Base-by-base conservation (phyloP, 2,113 vertebrate genomes). In the Ranitomeya imitator region DNA sequence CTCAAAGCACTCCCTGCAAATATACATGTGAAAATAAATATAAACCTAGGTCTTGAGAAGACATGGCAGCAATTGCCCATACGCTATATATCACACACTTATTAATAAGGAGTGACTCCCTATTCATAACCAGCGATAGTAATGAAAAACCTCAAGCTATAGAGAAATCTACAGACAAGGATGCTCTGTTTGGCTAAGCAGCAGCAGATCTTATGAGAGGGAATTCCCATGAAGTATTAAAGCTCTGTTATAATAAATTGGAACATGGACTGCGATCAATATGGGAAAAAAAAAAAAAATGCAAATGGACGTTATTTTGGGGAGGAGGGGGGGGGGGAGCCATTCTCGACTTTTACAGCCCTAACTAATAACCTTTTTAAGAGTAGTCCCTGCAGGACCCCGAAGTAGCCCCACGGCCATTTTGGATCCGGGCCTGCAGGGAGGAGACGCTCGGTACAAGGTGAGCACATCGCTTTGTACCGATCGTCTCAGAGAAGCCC, bases 51-150 rank as follows among this genome's bases (percentile, higher is more conserved):
- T 45, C 67, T 37, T 57, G 2, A 69, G 61, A 83, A 54, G 37
- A 83, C 82, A 84, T 71, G n/a, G 65, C 82, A 55, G 82, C 1
- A 8, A 84, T 71, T 84, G 63, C 69, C 63, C 82, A 84, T 84
- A 31, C 14, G 10, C 81, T 23, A 31, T 37, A 82, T 59, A 31
- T 3, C 19, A n/a, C 23, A 57, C 23, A 60, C 55, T 73, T 45
- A 85, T 85, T 73, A 60, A 85, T 4, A 73, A 57, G 83, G 73
- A n/a, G 69, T 18, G 61, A 73, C 52, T 85, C 37, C 37, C 37
- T 45, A 45, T 45, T 45, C 37, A 45, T 45, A 45, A 71, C 23
- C 4, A 19, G 15, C 6, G 10, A 8, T 37, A 12, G 52, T 74
- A 57, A 74, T 74, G 83, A 59, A 67, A 55, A 85, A 18, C 16